Percentiles rank a stretch among this genome's conserved stretches.
Conservation (phyloP, 1,140 invertebrate species). For the Drosophila busckii region DNA sequence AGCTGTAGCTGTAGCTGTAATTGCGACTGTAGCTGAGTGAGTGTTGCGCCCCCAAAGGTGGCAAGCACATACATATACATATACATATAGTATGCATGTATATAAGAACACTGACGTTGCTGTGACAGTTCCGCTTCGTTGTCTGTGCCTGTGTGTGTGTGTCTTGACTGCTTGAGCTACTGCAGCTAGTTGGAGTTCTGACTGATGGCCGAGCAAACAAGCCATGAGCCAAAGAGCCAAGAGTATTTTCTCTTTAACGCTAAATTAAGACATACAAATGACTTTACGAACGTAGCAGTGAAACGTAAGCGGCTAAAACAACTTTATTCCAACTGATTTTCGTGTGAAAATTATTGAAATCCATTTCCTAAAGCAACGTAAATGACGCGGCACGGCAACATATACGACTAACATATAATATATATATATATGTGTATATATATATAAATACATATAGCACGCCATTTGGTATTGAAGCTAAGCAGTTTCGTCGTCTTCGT, state of each 20-base stretch:
- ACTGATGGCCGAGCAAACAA: conserved; percentile 36
- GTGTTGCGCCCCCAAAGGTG: conserved; percentile 62
- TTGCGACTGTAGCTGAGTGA: background rate
- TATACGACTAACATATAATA: conserved; percentile 17
- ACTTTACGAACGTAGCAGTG: conserved; percentile 24
- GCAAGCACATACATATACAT: no score
- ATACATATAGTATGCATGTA: no score
- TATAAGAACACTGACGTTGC: conserved; percentile 33
- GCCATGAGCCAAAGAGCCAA: conserved; percentile 15
- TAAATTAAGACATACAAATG: conserved; percentile 36
- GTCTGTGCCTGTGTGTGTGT: conserved; percentile 14
- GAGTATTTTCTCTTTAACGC: no score
- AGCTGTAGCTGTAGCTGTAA: conserved; percentile 1
- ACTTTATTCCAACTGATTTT: conserved; percentile 63
- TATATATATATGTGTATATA: background rate
- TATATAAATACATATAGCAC: background rate
- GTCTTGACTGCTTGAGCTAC: conserved; percentile 37
- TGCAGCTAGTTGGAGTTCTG: conserved; percentile 52
- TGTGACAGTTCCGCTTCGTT: conserved; percentile 66
- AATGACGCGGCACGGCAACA: conserved; percentile 23
- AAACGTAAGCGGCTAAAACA: conserved; percentile 18
- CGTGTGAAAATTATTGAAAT: conserved; percentile 77
- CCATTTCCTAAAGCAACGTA: conserved; percentile 62
- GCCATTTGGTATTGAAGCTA: conserved; percentile 29
- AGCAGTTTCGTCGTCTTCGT: conserved; percentile 19